Conservation (phyloP, 2,797 vertebrate genomes). For the Lacerta bilineata region DNA sequence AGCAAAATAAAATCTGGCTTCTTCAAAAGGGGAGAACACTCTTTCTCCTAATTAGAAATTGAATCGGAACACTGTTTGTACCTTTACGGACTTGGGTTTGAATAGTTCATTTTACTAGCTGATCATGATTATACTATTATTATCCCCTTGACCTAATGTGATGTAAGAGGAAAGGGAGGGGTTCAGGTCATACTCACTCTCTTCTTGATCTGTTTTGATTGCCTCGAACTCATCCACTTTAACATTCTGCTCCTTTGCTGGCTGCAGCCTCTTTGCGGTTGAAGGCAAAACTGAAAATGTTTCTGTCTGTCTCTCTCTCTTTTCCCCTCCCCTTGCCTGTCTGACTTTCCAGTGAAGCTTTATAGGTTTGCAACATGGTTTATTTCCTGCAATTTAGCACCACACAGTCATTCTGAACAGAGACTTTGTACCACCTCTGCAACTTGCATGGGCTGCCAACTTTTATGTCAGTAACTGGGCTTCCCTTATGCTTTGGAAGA, state of each 20-base stretch:
- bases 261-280: constrained; percentile 47
- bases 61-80: constrained; percentile 43
- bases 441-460: constrained; percentile 40
- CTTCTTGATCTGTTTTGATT: constrained; percentile 83
- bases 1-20: constrained; percentile 40
- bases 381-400: constrained; percentile 53
- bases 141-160: neutral
- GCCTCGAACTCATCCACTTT: constrained; percentile 87
- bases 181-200: constrained; percentile 66
- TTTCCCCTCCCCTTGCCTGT: neutral
- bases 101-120: constrained; percentile 38
- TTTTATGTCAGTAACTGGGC: constrained; percentile 19
- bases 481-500: constrained; percentile 44
- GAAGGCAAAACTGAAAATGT: constrained; percentile 43
- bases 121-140: neutral
- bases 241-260: constrained; percentile 78
- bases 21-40: constrained; percentile 17
- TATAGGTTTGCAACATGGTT: constrained; percentile 40
- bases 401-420: constrained; percentile 17
- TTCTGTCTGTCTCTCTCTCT: neutral
- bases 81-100: constrained; percentile 39
- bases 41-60: constrained; percentile 29
- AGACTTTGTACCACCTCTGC: constrained; percentile 49
- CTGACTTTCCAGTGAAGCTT: constrained; percentile 46
- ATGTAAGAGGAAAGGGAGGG: constrained; percentile 35